These are phyloP conservation scores for Macropis europaea DNA, from an alignment of 2,888 invertebrate genomes.

Conservation along the genomic window DNA sequence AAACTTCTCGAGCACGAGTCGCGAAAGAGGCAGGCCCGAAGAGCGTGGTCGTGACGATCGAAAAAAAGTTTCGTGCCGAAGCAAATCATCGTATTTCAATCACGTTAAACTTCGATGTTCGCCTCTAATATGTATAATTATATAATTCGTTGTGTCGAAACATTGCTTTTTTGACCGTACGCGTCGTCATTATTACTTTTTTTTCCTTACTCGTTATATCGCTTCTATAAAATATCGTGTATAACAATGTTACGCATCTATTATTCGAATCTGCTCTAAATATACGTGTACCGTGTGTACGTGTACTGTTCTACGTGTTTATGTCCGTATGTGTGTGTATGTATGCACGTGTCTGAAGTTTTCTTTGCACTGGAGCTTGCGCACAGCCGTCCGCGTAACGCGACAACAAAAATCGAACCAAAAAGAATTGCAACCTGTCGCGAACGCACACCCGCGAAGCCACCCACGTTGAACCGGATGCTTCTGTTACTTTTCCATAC, in stretches of 20 bases:
- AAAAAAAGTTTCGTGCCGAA: constrained; percentile 45
- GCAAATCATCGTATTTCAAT: constrained; percentile 54
- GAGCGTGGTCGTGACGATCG: constrained; percentile 47
- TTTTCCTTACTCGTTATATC: constrained; percentile 62
- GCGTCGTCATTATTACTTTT: constrained; percentile 59
- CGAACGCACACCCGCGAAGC: not conserved
- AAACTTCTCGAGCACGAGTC: not conserved
- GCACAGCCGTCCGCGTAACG: constrained; percentile 12
- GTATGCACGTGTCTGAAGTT: not conserved
- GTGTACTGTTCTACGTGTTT: constrained; percentile 1
- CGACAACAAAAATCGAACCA: not conserved
- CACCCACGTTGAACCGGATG: too few relatives aligned
- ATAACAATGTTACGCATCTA: constrained; percentile 69
- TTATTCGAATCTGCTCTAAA: constrained; percentile 59
- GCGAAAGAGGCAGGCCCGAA: constrained; percentile 17
- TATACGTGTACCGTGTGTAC: constrained; percentile 40
- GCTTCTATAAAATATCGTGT: constrained; percentile 75
- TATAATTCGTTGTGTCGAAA: constrained; percentile 80
- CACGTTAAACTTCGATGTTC: constrained; percentile 69
- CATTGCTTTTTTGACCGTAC: constrained; percentile 78
- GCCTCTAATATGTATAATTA: constrained; percentile 69
- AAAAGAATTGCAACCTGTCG: not conserved
- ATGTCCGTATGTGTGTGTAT: constrained; percentile 11
- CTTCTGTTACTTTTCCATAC: too few relatives aligned
- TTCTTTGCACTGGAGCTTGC: not conserved